Base-by-base conservation (phyloP, 1,140 invertebrate species). In the Drosophila guanche region DNA sequence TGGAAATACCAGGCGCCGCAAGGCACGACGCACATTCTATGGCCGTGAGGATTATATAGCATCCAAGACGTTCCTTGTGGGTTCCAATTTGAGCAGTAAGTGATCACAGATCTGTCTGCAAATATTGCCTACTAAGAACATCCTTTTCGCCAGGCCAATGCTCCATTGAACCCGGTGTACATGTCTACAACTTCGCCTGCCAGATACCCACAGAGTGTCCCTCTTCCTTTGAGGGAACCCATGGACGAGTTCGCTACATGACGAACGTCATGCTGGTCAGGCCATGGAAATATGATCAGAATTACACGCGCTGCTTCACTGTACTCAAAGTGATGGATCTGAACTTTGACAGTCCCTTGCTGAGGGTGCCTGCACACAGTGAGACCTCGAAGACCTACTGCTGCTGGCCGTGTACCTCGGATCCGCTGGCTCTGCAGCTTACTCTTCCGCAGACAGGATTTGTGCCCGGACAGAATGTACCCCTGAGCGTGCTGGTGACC, bases 201-300 rank as follows among this genome's bases (percentile, higher is more conserved):
- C 90, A 91, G 5, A 86, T 95, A 48, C 94, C 94, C 12, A 75
- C 77, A 7, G 92, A 91, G 57, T 91, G 94, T 41, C 94, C 94
- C 5, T 94, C 95, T 46, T 95, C 95, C 33, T 95, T 95, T 91
- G 95, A 96, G 85, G 94, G 95, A 0, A 92, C 94, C 45, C 93
- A 93, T 86, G 95, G 95, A 0, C 92, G 93, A 74, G 92, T 96
- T 55, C 92, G 95, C 12, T 96, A 96, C 76, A 94, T 92, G 66
- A 91, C 94, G 3, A 95, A 95, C 90, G 95, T 91, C n/a, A 63
- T 69, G 2, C 84, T 96, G 71, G 95, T 95, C 79, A 93, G 95
- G 43, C 95, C 95, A 27, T 96, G 95, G 95, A 95, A 94, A 51
- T 95, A 95, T 73, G 95, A 96, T 91, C 93, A 95, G 68, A 94